phyloP scores from a whole-genome alignment of 2,888 invertebrate genomes.

The Drosophila subsilvestris region DNA sequence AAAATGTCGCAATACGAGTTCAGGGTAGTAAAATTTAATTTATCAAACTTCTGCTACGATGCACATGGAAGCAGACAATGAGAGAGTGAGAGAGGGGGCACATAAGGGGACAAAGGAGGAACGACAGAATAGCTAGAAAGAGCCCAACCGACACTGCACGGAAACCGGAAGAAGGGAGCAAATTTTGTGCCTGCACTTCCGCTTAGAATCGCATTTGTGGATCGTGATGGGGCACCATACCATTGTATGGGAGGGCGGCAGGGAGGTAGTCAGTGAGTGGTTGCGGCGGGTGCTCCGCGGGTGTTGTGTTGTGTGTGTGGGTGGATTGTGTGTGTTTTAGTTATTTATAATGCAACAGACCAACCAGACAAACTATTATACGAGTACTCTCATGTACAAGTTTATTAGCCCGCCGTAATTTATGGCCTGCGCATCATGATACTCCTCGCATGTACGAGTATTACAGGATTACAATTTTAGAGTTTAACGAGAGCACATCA shows the following conservation, averaged over 20 bases:
- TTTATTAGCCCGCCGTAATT: constrained; percentile 42
- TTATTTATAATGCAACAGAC: constrained; percentile 56
- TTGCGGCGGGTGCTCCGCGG: too few relatives aligned
- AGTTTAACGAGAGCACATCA: background rate
- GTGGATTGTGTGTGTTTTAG: background rate
- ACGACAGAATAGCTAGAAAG: constrained; percentile 22
- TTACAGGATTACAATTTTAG: constrained; percentile 32
- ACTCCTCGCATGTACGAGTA: background rate
- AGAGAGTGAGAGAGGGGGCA: constrained; percentile 6
- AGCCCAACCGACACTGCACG: constrained; percentile 49
- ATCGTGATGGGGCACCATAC: background rate
- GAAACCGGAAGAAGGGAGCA: constrained; percentile 73
- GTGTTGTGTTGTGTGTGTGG: too few relatives aligned
- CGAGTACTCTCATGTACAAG: constrained; percentile 21
- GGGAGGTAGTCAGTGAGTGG: constrained; percentile 4
- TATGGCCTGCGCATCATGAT: constrained; percentile 39
- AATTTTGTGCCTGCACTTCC: constrained; percentile 75
- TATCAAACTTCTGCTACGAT: constrained; percentile 70
- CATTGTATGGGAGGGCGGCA: background rate
- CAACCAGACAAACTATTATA: constrained; percentile 32
- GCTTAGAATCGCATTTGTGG: constrained; percentile 50
- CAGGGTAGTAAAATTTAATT: constrained; percentile 58
- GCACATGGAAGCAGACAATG: constrained; percentile 46
- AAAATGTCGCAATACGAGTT: constrained; percentile 45
- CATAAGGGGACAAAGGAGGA: background rate